Conservation (phyloP, 92 coral and sea anemone genomes). For the Diadumene lineata region DNA sequence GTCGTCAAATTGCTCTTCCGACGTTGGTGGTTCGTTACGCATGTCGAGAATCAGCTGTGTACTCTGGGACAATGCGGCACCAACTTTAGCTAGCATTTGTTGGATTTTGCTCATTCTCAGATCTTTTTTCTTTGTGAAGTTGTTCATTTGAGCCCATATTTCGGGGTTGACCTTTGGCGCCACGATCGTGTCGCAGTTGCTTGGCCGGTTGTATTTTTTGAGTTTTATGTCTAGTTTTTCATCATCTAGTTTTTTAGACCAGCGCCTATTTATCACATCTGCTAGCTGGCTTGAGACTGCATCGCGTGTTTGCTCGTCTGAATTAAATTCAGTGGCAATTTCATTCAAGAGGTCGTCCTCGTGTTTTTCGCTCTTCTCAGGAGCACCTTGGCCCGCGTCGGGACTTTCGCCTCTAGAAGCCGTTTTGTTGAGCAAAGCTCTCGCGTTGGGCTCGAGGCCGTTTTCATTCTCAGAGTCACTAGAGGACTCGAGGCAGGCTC, state of each 20-base stretch:
- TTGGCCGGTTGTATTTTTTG: slow-evolving; percentile 42
- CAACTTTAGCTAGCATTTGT: not conserved
- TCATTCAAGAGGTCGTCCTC: not conserved
- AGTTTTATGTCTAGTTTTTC: slow-evolving; percentile 43
- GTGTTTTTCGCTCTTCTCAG: not conserved
- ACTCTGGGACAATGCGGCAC: too few relatives aligned
- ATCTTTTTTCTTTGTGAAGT: not conserved
- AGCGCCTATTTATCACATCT: not conserved
- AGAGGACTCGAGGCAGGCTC: too few relatives aligned
- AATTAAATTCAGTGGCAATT: not conserved
- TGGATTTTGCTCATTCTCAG: not conserved
- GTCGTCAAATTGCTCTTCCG: too few relatives aligned
- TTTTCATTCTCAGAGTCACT: too few relatives aligned
- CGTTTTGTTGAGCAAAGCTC: too few relatives aligned
- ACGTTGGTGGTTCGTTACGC: too few relatives aligned
- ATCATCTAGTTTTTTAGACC: not conserved
- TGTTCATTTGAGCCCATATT: slow-evolving; percentile 36
- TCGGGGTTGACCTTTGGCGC: slow-evolving; percentile 46
- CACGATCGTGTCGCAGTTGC: slow-evolving; percentile 48
- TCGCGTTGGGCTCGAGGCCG: too few relatives aligned
- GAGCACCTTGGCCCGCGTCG: not conserved
- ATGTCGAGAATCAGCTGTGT: too few relatives aligned
- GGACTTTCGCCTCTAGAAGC: too few relatives aligned
- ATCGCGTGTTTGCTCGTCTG: not conserved
- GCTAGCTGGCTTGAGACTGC: not conserved